Evolutionary conservation across 1,140 invertebrate species (phyloP).

Genomic region (Atopsyche davidsoni): DNA sequence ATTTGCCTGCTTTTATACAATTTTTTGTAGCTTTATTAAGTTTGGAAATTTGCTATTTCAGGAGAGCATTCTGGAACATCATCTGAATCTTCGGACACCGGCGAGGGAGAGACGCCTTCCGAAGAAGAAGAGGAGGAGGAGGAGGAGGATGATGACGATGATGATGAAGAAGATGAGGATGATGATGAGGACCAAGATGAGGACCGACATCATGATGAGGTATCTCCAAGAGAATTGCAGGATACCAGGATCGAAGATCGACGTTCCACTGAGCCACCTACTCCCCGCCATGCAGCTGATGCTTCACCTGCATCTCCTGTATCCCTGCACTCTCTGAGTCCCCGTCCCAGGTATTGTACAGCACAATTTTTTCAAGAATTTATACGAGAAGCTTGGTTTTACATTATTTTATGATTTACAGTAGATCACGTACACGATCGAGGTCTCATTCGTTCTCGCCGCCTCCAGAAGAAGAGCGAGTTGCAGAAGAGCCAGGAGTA

Average conservation of each 20-base stretch:
- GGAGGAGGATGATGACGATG: conserved; percentile 41
- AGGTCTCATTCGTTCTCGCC: conserved; percentile 39
- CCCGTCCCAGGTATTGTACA: conserved; percentile 13
- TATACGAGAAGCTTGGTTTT: background rate
- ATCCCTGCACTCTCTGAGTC: conserved; percentile 19
- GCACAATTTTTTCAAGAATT: background rate
- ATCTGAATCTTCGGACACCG: conserved; percentile 46
- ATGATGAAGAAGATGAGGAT: conserved; percentile 35
- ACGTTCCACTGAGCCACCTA: background rate
- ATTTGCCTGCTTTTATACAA: background rate
- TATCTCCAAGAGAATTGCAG: background rate
- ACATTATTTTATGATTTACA: background rate
- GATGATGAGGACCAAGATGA: background rate
- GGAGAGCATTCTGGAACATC: conserved; percentile 49
- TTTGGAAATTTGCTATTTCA: background rate
- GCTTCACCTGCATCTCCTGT: conserved; percentile 16
- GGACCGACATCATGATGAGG: background rate
- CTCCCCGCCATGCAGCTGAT: background rate
- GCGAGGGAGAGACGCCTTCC: conserved; percentile 41
- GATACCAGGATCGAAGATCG: background rate
- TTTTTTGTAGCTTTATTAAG: conserved; percentile 11
- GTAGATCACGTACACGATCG: conserved; percentile 38
- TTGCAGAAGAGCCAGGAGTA: conserved; percentile 40
- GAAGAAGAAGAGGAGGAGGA: conserved; percentile 44
- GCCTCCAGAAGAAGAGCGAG: conserved; percentile 39